phyloP scores from a whole-genome alignment of 2,113 vertebrate species.

The Tragelaphus imberbis region DNA sequence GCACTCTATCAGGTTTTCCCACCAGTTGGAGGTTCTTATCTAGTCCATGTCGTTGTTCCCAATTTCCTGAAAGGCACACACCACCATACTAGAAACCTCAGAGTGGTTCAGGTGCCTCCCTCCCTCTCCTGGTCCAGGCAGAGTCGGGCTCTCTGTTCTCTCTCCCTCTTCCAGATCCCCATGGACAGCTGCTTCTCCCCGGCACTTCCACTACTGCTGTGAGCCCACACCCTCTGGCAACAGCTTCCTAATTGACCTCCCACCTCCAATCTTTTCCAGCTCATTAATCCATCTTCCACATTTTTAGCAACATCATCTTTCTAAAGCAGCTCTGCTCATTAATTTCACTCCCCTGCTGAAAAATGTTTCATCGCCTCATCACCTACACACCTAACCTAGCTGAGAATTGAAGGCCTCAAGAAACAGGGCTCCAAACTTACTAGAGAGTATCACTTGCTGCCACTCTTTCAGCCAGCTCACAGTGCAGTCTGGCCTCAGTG shows the following conservation, averaged over 20 bases:
- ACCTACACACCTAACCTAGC: neutral
- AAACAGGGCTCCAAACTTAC: neutral
- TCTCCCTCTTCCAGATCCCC: neutral
- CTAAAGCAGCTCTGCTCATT: conserved; percentile 51
- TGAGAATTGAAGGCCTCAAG: neutral
- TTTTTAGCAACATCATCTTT: conserved; percentile 54
- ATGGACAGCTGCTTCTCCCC: conserved; percentile 1
- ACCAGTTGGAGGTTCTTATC: neutral
- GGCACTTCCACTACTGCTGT: neutral
- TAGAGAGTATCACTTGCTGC: neutral
- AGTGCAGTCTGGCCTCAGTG: neutral
- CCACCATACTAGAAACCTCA: neutral
- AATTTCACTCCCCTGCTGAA: conserved; percentile 47
- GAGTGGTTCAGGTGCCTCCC: neutral
- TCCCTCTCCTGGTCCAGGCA: neutral
- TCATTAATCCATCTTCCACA: conserved; percentile 61
- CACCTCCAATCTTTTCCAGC: conserved; percentile 56
- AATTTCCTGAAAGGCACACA: neutral
- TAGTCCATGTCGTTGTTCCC: neutral
- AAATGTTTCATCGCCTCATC: conserved; percentile 12
- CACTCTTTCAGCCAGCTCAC: neutral
- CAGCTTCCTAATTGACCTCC: conserved; percentile 43
- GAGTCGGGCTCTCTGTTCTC: neutral
- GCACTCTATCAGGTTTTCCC: neutral
- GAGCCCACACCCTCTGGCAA: neutral